Evolutionary conservation across 1,140 invertebrate species (phyloP).

Genomic region (Caerostris darwini): DNA sequence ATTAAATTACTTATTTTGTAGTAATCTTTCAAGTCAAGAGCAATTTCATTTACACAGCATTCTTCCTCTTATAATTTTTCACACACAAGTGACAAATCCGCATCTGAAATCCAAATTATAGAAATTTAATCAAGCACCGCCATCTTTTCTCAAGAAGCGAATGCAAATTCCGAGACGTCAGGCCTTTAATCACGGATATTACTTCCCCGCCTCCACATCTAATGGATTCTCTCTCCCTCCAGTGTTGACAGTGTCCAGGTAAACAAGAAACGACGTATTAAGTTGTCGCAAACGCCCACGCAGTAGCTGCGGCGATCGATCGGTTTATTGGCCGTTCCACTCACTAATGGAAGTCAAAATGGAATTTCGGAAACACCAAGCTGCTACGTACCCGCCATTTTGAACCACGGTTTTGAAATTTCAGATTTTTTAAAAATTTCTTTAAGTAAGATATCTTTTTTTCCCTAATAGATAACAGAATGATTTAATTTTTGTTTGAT

Average conservation of each 20-base stretch:
- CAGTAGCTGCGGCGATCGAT: slow-evolving; percentile 44
- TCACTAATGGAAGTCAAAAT: slow-evolving; percentile 19
- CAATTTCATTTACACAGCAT: too few species aligned
- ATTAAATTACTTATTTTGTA: too few species aligned
- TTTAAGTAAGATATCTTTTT: too few species aligned
- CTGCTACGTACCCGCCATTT: background rate
- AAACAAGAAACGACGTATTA: slow-evolving; percentile 46
- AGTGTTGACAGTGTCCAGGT: slow-evolving; percentile 30
- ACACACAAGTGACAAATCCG: too few species aligned
- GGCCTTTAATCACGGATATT: background rate
- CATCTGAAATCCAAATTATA: too few species aligned
- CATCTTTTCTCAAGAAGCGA: too few species aligned
- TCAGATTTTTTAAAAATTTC: too few species aligned
- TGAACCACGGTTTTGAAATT: background rate
- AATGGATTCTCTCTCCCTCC: background rate
- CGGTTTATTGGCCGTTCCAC: background rate
- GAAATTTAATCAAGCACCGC: too few species aligned
- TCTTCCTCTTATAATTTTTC: too few species aligned
- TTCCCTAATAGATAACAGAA: too few species aligned
- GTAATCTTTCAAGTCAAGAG: too few species aligned
- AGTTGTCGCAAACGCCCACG: slow-evolving; percentile 41
- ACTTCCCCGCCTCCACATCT: background rate
- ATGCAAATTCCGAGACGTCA: background rate
- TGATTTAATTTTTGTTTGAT: too few species aligned
- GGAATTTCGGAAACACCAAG: background rate